phyloP scores from a whole-genome alignment of 2,113 vertebrate genomes.

The Pollimyrus isidori region DNA sequence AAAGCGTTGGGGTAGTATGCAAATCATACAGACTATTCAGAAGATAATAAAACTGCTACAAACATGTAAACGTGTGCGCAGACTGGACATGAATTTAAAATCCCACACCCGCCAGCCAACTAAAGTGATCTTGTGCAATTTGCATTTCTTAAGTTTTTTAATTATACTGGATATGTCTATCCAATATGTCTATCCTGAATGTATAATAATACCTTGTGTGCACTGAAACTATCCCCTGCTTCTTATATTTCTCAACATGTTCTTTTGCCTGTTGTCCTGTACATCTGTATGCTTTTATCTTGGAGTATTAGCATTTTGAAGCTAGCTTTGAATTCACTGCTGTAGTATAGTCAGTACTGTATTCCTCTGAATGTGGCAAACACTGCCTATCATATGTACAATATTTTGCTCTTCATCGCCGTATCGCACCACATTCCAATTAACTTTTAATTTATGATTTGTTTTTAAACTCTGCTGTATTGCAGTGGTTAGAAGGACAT shows the following conservation, averaged over 20 bases:
- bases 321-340: neutral
- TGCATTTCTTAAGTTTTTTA: neutral
- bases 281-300: neutral
- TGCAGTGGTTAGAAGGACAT: conserved; percentile 21
- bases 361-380: neutral
- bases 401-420: neutral
- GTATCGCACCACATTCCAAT: neutral
- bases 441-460: neutral
- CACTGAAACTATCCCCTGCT: neutral
- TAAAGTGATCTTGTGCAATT: neutral
- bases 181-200: neutral
- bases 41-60: no score
- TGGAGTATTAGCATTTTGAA: neutral
- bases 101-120: no score
- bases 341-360: neutral
- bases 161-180: neutral
- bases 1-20: no score
- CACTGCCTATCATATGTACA: neutral
- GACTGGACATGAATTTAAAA: no score
- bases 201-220: neutral
- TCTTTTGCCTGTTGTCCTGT: neutral
- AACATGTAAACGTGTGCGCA: no score
- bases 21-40: no score
- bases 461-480: conserved; percentile 1
- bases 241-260: neutral